phyloP scores from a whole-genome alignment of 2,113 vertebrate species.

The Dromiciops gliroides region DNA sequence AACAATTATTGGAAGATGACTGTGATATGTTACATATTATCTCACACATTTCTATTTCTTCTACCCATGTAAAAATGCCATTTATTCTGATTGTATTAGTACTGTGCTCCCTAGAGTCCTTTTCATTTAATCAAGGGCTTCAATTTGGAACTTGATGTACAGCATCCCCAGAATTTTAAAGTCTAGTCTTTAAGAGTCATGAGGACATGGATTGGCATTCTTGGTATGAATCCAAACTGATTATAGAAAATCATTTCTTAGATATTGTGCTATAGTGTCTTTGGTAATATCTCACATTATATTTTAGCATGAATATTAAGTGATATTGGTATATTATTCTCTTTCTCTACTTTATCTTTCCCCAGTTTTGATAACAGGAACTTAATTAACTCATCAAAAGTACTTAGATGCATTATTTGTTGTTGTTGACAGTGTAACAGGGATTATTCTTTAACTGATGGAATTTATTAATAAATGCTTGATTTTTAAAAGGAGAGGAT shows the following conservation, averaged over 20 bases:
- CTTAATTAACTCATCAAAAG: background rate
- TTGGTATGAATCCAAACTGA: background rate
- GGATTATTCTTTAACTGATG: background rate
- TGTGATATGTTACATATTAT: background rate
- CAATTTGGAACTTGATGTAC: background rate
- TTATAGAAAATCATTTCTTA: background rate
- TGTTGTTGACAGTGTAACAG: background rate
- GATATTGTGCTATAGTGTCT: background rate
- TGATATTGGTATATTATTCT: background rate
- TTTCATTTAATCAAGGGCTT: background rate
- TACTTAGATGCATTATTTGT: background rate
- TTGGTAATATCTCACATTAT: background rate
- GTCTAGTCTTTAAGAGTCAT: background rate
- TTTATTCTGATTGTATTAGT: background rate
- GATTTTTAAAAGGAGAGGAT: no score
- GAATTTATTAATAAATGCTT: no score
- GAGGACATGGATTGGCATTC: background rate
- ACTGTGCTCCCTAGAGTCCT: background rate
- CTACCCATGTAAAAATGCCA: background rate
- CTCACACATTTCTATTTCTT: conserved; percentile 11
- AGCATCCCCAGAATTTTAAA: background rate
- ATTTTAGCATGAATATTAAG: background rate
- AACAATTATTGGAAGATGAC: conserved; percentile 23
- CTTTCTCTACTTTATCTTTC: background rate
- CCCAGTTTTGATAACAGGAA: background rate